Evolutionary conservation across 2,113 vertebrate genomes (phyloP), one percentile per base, ranked within the genome.

Genomic region (Lepus europaeus): DNA sequence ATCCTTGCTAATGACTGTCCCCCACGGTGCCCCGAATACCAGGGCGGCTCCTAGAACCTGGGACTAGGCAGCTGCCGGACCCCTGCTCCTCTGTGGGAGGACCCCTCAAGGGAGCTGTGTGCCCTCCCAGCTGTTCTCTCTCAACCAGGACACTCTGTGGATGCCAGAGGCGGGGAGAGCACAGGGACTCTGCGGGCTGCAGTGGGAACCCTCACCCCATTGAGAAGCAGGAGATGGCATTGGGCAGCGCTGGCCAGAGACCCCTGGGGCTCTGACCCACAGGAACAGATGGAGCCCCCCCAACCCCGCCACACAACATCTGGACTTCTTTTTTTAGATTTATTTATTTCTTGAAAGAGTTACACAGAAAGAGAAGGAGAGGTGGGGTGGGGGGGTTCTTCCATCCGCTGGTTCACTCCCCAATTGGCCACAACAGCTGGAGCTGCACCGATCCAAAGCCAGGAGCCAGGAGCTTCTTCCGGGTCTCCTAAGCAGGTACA

Each of bases 271-370:
- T 73, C 29, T 69, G 4, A 29, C 78, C 22, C 63, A 31, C 16
- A 29, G 72, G 29, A 70, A 31, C 64, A 63, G 72, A 12, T 11
- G 87, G 53, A n/a, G 68, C 39, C 36, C 33, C 29, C 49, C 31
- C 63, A 31, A 12, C 23, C 23, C 8, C 0, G 29, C 69, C 22
- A 14, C 36, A 9, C 0, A 20, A 9, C 3, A 29, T 2, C 53
- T 33, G 68, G 22, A 59, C 49, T 59, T 64, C 66, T 45, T 10
- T 39, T 39, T 39, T 39, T 39, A 39, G 39, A 39, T 39, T 39
- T 39, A 39, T 39, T 39, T 39, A 39, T 39, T 39, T 39, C 39
- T 39, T 39, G 39, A 39, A 39, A 39, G 39, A 39, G 39, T 39
- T 39, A 39, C 39, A 39, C 39, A 39, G 39, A 39, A 5, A 39